Conservation (phyloP, 1,140 invertebrate genomes). For the Pollicipes pollicipes region DNA sequence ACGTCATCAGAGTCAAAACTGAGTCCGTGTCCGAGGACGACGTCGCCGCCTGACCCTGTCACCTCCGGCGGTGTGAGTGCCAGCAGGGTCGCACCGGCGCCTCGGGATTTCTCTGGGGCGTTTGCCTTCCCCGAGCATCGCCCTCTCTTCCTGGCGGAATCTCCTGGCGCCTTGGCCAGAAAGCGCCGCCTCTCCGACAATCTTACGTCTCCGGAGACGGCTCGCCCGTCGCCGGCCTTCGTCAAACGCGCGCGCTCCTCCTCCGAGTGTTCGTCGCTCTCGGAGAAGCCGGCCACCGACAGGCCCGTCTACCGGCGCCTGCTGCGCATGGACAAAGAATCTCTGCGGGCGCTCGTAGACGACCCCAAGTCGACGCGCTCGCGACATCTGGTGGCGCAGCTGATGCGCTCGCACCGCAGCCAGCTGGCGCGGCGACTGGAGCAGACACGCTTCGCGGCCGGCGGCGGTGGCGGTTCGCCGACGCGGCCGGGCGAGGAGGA, state of each 20-base stretch:
- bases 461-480: not conserved
- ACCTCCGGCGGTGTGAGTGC: too few relatives aligned
- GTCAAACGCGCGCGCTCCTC: not conserved
- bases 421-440: not conserved
- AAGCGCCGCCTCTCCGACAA: not conserved
- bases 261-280: not conserved
- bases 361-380: not conserved
- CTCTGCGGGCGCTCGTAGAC: not conserved
- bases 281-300: not conserved
- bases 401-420: not conserved
- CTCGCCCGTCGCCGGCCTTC: too few relatives aligned
- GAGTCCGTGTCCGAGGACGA: too few relatives aligned
- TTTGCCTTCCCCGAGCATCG: not conserved
- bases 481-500: not conserved
- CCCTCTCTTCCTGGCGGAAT: not conserved
- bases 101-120: too few relatives aligned
- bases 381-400: not conserved
- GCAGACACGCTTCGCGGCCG: not conserved
- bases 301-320: not conserved
- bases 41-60: too few relatives aligned
- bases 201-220: not conserved
- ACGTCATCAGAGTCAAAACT: too few relatives aligned
- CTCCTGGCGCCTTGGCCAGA: too few relatives aligned
- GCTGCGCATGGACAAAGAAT: not conserved
- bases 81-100: too few relatives aligned